These are phyloP conservation scores for Ladona fulva DNA, from an alignment of 1,140 invertebrate species.

Conservation along the genomic window DNA sequence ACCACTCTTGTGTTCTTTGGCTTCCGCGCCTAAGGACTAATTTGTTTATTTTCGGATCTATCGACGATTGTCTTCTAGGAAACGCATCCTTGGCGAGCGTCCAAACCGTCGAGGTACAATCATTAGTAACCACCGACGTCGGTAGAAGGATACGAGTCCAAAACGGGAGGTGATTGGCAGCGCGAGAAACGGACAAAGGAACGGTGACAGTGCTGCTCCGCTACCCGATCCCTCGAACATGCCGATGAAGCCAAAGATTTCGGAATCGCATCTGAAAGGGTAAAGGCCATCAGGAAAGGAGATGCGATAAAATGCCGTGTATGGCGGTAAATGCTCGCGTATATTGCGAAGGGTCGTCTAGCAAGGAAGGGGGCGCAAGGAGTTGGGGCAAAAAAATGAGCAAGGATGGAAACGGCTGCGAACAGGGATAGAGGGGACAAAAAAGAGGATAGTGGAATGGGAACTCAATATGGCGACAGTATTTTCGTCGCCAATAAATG, in stretches of 20 bases:
- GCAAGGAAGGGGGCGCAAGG: background rate
- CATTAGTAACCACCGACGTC: background rate
- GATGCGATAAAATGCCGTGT: too few relatives aligned
- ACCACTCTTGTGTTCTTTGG: background rate
- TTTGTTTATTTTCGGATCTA: background rate
- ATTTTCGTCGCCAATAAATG: background rate
- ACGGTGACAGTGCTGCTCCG: too few relatives aligned
- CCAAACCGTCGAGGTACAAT: background rate
- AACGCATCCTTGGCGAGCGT: background rate
- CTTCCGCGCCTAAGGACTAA: background rate
- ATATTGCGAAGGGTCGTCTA: too few relatives aligned
- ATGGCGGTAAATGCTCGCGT: too few relatives aligned
- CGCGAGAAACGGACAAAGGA: too few relatives aligned
- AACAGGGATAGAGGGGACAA: background rate
- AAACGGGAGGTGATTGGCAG: background rate
- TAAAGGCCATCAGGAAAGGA: too few relatives aligned
- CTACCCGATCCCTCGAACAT: too few relatives aligned
- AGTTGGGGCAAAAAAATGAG: background rate
- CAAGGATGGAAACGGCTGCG: background rate
- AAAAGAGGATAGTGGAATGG: background rate
- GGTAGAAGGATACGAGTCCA: background rate
- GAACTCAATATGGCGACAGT: background rate
- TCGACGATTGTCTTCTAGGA: background rate
- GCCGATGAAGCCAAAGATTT: too few relatives aligned
- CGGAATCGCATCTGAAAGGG: too few relatives aligned